phyloP scores from a whole-genome alignment of 2,797 vertebrate species.

The Brachymystax lenok region DNA sequence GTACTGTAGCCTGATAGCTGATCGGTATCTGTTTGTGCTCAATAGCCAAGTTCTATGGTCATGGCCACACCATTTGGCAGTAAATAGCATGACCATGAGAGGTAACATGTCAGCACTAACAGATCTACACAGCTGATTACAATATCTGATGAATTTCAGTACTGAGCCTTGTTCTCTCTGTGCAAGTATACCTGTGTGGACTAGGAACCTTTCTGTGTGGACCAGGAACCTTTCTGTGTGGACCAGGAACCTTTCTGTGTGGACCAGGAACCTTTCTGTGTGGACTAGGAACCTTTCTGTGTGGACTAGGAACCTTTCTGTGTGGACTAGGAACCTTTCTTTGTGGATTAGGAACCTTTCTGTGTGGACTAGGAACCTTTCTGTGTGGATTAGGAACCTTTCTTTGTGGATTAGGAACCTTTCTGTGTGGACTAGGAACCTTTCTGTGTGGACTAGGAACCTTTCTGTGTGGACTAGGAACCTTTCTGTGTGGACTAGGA shows the following conservation, averaged over 20 bases:
- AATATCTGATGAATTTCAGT: not conserved
- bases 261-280: slow-evolving; percentile 61
- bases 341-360: too few relatives aligned
- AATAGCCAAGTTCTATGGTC: too few relatives aligned
- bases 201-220: not conserved
- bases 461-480: slow-evolving; percentile 44
- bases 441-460: not conserved
- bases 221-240: not conserved
- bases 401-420: slow-evolving; percentile 15
- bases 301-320: slow-evolving; percentile 15
- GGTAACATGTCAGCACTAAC: too few relatives aligned
- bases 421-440: not conserved
- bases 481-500: slow-evolving; percentile 44
- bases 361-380: slow-evolving; percentile 56
- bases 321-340: not conserved
- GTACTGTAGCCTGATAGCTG: too few relatives aligned
- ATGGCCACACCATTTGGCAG: too few relatives aligned
- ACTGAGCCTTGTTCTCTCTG: not conserved
- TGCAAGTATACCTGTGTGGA: not conserved
- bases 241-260: not conserved
- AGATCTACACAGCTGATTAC: too few relatives aligned
- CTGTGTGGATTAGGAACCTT: slow-evolving; percentile 14
- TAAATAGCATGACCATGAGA: too few relatives aligned
- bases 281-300: not conserved
- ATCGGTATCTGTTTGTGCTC: too few relatives aligned